Conservation (phyloP, 1,140 invertebrate species). For the Drosophila novamexicana region DNA sequence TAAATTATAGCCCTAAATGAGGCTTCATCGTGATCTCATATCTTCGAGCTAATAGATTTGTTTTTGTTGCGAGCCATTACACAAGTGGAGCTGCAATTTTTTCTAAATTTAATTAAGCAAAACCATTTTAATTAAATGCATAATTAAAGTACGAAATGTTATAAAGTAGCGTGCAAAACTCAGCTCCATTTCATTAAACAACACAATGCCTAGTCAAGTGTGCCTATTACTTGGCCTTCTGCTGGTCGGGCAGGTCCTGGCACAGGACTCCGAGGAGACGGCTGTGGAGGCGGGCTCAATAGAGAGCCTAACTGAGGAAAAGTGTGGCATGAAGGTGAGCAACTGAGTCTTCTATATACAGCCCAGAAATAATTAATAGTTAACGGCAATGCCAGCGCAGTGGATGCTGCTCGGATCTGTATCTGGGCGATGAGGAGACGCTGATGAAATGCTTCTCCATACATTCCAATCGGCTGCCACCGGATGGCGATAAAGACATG, state of each 20-base stretch:
- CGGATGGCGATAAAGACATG: constrained; percentile 29
- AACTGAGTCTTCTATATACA: neutral
- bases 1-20: constrained; percentile 8
- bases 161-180: constrained; percentile 38
- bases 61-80: constrained; percentile 34
- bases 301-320: constrained; percentile 17
- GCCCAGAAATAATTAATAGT: neutral
- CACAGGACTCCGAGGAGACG: constrained; percentile 37
- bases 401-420: constrained; percentile 58
- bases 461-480: constrained; percentile 51
- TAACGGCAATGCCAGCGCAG: constrained; percentile 22
- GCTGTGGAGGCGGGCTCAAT: neutral
- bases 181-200: constrained; percentile 18
- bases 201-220: constrained; percentile 32
- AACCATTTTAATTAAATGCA: constrained; percentile 13
- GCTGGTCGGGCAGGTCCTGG: neutral
- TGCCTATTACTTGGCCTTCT: constrained; percentile 9
- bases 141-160: constrained; percentile 12
- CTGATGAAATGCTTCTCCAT: constrained; percentile 58
- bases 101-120: constrained; percentile 63
- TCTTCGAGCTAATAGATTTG: neutral
- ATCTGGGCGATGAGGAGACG: constrained; percentile 41
- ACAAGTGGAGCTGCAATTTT: constrained; percentile 22
- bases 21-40: neutral
- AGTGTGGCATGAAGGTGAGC: constrained; percentile 48